Evolutionary conservation across 1,140 invertebrate genomes (phyloP), one percentile per base, ranked within the genome.

Genomic region (Drosophila mayri): DNA sequence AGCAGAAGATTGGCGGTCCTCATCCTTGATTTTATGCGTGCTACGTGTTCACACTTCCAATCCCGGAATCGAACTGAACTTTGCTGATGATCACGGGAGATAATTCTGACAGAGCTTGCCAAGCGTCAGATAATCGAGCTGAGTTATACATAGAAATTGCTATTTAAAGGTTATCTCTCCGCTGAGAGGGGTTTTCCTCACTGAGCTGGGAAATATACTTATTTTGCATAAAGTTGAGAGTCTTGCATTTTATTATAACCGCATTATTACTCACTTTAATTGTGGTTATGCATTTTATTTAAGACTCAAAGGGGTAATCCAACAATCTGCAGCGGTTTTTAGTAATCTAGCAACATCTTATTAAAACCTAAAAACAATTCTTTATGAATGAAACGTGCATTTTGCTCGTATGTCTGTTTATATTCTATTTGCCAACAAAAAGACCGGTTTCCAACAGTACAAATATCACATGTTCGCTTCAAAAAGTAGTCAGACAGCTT

Each of bases 31-130:
- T n/a, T 35, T 40, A 50, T 4, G 18, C 38, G 37, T 30, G 40
- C 18, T 35, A 50, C 46, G 18, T 54, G 30, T 43, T 11, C 37
- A 46, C 67, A 46, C 60, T 41, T 28, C 7, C 30, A 62, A 11
- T 47, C 59, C 43, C 46, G 37, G 11, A 71, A 52, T 38, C 16
- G 9, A 63, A 86, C 83, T 86, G 66, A 86, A 72, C 60, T 63
- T 28, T 18, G 18, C 10, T 40, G 37, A 0, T 25, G 44, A 49
- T 57, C 20, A 32, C 20, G 4, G 14, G 14, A 11, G 50, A 54
- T 18, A 30, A 25, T 22, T 64, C 35, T 22, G 35, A 22, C 20
- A 6, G 28, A 75, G 68, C 41, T 55, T n/a, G 35, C 22, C 41
- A 22, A 40, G 12, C 44, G 35, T 22, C 30, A 46, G 16, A 18